Evolutionary conservation across 2,113 vertebrate species (phyloP), one percentile per base, ranked within the genome.

Genomic region (Oxyura jamaicensis): DNA sequence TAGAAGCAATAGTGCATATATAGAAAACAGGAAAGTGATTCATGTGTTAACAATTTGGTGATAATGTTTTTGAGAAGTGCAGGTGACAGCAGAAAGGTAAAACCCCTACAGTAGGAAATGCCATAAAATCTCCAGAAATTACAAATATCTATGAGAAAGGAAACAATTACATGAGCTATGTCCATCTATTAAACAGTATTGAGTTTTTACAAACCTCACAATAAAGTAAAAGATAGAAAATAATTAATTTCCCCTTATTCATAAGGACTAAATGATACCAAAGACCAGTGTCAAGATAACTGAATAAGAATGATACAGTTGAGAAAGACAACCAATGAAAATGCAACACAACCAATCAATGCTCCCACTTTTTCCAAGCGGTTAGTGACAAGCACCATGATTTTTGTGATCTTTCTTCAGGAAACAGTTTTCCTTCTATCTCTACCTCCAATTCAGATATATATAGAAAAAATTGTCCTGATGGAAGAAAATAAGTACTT

Each of bases 31-130:
- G 35, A 52, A 80, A 67, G 35, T 15, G 22, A 50, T 48, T 20
- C 63, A 21, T 2, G 3, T 42, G 13, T 21, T 62, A 66, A 50
- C 4, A 22, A 7, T 82, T 23, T 59, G 2, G 14, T 72, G 58
- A 66, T 3, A 21, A 5, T 2, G 0, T 16, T 77, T 33, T 19
- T 23, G 1, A 36, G 55, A 33, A 8, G 11, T 18, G 11, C 14
- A 41, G 7, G 12, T 44, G 17, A 41, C 21, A 85, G 48, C 13
- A 21, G 13, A 46, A 53, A 18, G 21, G 17, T 62, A 39, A 67
- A 28, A 71, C 23, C 1, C 22, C 20, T 17, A 29, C 10, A 17
- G 17, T 9, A n/a, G 23, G 50, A 28, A 88, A 72, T 2, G 6
- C 22, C 29, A 3, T 18, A 46, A 16, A 33, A 17, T n/a, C n/a